Conservation (phyloP, 2,113 vertebrate species). For the Leucosticte australis region DNA sequence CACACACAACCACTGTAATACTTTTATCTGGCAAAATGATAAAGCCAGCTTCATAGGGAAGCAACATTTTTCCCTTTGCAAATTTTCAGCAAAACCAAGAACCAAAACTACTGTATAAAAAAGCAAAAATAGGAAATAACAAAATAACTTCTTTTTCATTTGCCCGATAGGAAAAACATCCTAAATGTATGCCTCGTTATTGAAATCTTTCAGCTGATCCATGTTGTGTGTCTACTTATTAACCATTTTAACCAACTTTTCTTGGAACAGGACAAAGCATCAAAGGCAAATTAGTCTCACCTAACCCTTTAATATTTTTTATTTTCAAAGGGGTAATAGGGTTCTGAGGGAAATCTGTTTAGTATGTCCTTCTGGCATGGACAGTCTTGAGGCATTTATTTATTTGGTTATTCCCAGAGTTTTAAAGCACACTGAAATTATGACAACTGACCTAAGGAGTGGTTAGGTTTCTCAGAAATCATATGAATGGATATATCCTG, state of each 20-base stretch:
- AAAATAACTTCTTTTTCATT: background rate
- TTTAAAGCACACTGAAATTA: background rate
- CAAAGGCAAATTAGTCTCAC: background rate
- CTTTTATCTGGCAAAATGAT: background rate
- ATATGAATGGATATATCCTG: rapidly evolving
- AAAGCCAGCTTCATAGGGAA: background rate
- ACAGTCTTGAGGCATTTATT: background rate
- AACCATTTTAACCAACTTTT: background rate
- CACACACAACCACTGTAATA: background rate
- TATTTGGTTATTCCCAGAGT: background rate
- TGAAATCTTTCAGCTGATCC: background rate
- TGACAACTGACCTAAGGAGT: background rate
- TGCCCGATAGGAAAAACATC: background rate
- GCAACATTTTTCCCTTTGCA: background rate
- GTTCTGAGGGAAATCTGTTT: background rate
- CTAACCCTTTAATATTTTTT: background rate
- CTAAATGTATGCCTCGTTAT: background rate
- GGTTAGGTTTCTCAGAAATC: background rate
- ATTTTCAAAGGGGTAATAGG: background rate
- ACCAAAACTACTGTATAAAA: background rate
- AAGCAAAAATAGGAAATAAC: background rate
- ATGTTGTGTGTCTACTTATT: background rate
- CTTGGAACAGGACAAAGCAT: background rate
- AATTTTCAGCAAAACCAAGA: background rate
- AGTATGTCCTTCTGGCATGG: background rate